phyloP scores from a whole-genome alignment of 2,888 invertebrate species.

The Hydraecia micacea region DNA sequence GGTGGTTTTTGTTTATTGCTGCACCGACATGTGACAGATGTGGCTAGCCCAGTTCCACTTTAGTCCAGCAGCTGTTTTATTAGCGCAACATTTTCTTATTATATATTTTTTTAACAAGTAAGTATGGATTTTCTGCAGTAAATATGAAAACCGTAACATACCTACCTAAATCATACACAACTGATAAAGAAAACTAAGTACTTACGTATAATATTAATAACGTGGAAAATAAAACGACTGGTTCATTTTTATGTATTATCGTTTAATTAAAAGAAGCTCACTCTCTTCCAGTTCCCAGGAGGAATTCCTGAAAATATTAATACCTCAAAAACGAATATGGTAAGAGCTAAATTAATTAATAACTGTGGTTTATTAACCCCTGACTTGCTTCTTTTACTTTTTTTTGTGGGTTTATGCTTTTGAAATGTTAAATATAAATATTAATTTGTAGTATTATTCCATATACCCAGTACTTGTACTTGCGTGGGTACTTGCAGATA shows the following conservation, averaged over 20 bases:
- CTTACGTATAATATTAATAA: background rate
- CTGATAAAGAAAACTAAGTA: background rate
- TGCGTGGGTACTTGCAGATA: too few species aligned
- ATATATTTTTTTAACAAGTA: background rate
- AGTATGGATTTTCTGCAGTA: background rate
- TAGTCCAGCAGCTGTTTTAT: background rate
- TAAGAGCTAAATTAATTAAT: slow-evolving; percentile 44
- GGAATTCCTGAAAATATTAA: slow-evolving; percentile 44
- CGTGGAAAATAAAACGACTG: slow-evolving; percentile 9
- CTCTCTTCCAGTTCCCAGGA: slow-evolving; percentile 35
- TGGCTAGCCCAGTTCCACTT: too few species aligned
- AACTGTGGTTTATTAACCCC: slow-evolving; percentile 11
- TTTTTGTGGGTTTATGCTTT: background rate
- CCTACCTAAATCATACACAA: background rate
- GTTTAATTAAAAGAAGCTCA: slow-evolving; percentile 61
- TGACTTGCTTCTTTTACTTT: background rate
- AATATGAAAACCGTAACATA: background rate
- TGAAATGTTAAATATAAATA: background rate
- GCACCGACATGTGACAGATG: too few species aligned
- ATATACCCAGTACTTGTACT: too few species aligned
- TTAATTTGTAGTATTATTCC: background rate
- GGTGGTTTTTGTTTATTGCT: background rate
- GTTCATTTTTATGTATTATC: slow-evolving; percentile 34
- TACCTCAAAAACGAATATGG: slow-evolving; percentile 40
- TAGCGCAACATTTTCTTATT: background rate